Evolutionary conservation across 2,888 invertebrate genomes (phyloP), one percentile per base, ranked within the genome.

Genomic region (Eutolmus rufibarbis): DNA sequence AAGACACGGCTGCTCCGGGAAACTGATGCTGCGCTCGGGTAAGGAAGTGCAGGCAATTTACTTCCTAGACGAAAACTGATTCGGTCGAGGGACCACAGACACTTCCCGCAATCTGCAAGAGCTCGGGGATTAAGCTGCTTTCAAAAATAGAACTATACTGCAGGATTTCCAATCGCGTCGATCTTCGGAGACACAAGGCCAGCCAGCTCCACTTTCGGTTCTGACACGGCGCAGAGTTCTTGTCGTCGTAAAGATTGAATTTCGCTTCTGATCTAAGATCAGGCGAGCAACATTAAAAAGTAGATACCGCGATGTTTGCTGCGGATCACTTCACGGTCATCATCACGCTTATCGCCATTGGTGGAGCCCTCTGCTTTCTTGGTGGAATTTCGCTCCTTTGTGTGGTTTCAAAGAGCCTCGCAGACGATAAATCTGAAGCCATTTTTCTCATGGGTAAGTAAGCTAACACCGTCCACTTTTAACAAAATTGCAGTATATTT

Each of bases 361-460:
- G 87, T 14, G 87, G 87, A 7, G 79, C 79, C n/a, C 46, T 87
- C 14, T 87, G 87, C 43, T 87, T 87, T 74, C 51, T 87, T 34
- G 87, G 87, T 16, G 87, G 87, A 74, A 56, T 79, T 28, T 43
- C 79, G 8, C 23, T 87, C 3, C 37, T 87, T 7, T 57, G 37
- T 40, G 56, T 79, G 9, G 79, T 87, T 9, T 87, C 87, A 5
- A 34, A 79, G 12, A 57, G 37, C 66, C n/a, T 87, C 16, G 28
- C 87, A 5, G 79, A 87, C 34, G 40, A 57, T 8, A 66, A 66
- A 66, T 79, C 57, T 16, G 79, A 87, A 66, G 87, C 66, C n/a
- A 28, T 85, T 46, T 85, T 74, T 85, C 43, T 85, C 8, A 85
- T 85, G 43, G 85, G 85, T 85, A 74, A 74, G 40, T 1, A n/a